Evolutionary conservation across 1,140 invertebrate species (phyloP).

Genomic region (Parapsyche elsis): DNA sequence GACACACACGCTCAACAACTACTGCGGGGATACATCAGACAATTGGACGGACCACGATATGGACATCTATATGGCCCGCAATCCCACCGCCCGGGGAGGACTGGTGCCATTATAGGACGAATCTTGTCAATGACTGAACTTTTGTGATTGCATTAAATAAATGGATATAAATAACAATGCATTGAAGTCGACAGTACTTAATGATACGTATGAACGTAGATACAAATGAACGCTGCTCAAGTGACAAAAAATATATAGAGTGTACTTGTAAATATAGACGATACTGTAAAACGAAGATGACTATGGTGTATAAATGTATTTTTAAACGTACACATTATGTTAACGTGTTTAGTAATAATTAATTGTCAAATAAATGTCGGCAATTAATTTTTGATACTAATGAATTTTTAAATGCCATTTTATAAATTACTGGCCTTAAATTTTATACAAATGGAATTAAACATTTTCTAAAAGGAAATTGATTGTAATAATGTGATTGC

Average conservation of each 20-base stretch:
- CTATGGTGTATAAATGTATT: too few species aligned
- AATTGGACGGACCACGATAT: slow-evolving; percentile 97
- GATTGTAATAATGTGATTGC: too few species aligned
- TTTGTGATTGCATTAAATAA: neutral
- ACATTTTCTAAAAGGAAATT: neutral
- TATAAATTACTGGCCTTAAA: neutral
- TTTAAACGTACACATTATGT: neutral
- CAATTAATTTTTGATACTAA: neutral
- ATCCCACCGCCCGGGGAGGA: slow-evolving; percentile 85
- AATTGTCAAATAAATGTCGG: neutral
- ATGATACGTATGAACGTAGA: neutral
- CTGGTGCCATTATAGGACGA: slow-evolving; percentile 80
- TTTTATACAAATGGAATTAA: neutral
- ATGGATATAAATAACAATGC: neutral
- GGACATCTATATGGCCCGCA: slow-evolving; percentile 94
- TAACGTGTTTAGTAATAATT: neutral
- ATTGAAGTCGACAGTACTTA: neutral
- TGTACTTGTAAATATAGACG: neutral
- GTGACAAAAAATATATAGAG: neutral
- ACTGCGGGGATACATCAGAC: slow-evolving; percentile 81
- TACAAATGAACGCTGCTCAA: neutral
- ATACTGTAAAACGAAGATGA: neutral
- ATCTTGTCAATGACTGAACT: slow-evolving; percentile 44
- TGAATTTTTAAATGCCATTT: neutral
- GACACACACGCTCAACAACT: slow-evolving; percentile 82